Evolutionary conservation across 2,888 invertebrate genomes (phyloP).

Genomic region (Furcula furcula): DNA sequence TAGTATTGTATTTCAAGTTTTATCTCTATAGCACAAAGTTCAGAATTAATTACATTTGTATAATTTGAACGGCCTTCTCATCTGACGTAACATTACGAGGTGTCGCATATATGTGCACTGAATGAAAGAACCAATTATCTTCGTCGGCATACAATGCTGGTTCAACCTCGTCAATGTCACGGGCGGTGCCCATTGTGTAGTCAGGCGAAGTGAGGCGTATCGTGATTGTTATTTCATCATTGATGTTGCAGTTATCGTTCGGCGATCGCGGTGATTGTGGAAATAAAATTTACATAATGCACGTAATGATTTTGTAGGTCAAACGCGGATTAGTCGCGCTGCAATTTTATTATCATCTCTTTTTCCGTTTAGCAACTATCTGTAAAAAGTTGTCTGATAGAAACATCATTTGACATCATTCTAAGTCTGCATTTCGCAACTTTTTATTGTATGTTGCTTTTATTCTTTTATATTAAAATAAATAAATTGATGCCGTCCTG

Average conservation of each 20-base stretch:
- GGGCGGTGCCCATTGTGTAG: conserved; percentile 44
- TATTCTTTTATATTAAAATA: too few species aligned
- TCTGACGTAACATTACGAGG: conserved; percentile 43
- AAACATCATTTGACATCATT: too few species aligned
- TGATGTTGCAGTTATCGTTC: conserved; percentile 26
- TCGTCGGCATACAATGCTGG: conserved; percentile 43
- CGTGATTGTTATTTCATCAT: conserved; percentile 38
- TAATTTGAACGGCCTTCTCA: conserved; percentile 40
- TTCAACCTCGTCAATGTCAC: conserved; percentile 63
- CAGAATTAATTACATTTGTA: conserved; percentile 29
- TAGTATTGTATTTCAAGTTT: conserved; percentile 15
- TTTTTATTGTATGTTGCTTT: too few species aligned
- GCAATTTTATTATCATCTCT: background rate
- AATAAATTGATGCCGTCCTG: too few species aligned
- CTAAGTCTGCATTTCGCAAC: too few species aligned
- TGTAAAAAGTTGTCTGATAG: too few species aligned
- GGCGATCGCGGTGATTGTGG: conserved; percentile 10
- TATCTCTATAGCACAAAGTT: conserved; percentile 22
- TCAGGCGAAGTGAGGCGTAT: conserved; percentile 45
- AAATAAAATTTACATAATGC: conserved; percentile 15
- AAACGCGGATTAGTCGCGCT: background rate
- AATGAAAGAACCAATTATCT: conserved; percentile 38
- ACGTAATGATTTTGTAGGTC: conserved; percentile 8
- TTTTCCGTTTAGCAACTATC: too few species aligned
- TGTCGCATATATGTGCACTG: conserved; percentile 19